Evolutionary conservation across 2,888 invertebrate genomes (phyloP), one percentile per base, ranked within the genome.

Genomic region (Dyspetes luteomarginatus): DNA sequence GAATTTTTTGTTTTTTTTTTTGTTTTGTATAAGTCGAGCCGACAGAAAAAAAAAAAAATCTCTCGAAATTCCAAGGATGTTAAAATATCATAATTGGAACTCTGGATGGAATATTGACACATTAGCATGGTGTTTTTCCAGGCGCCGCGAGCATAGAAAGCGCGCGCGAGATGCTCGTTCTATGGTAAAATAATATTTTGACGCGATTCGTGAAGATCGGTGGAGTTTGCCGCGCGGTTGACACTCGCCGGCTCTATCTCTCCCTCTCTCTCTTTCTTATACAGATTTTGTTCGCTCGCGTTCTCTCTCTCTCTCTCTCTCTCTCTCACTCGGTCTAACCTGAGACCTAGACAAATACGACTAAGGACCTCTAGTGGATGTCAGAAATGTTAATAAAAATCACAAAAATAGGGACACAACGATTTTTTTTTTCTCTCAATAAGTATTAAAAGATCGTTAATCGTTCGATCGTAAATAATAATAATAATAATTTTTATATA

Each of bases 111-210:
- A 68, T 82, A 78, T 82, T 77, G 58, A 79, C 78, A 72, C 79
- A 77, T 73, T 79, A 79, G 74, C 5, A 45, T 30, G n/a, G n/a
- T 78, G 60, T 78, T 82, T 78, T 76, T 56, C 67, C 56, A 76
- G n/a, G 43, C 62, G 9, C 4, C n/a, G 17, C 65, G 24, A 36
- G 55, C 45, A 30, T 17, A 48, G 52, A 45, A 41, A 12, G 1
- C 3, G 17, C 19, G 17, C 15, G 1, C 41, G 15, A 9, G 0
- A 45, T 17, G 58, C 22, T 26, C 41, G 52, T 41, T n/a, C 4
- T 19, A 45, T 55, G 48, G 73, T 64, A 60, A 58, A 78, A 75
- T 43, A 78, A 78, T 82, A 72, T 82, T 82, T 78, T 82, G 15
- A 75, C 78, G 65, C 56, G 62, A 17, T 5, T 9, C 56, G 58